Base-by-base conservation (phyloP, 2,888 invertebrate species). In the Xestia sexstrigata region DNA sequence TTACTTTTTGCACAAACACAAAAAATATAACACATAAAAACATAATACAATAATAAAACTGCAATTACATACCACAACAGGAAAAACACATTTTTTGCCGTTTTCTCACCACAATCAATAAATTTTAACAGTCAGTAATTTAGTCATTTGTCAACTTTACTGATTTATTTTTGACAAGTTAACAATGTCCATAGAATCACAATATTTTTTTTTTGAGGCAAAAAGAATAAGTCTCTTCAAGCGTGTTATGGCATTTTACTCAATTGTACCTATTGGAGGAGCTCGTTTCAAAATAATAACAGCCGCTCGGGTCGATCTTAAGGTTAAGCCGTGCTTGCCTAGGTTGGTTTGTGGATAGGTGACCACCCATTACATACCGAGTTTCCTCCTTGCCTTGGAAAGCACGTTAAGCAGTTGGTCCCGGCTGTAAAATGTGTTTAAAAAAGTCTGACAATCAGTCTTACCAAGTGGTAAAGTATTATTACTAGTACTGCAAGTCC, bases 121-220 rank as follows among this genome's bases (percentile, higher is more conserved):
- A 74, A 42, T 58, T 23, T 75, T 6, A 81, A n/a, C 20, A 55
- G n/a, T 47, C 39, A 65, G 42, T 81, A 30, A 47, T 47, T 74
- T 74, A 63, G 81, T 74, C 63, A 65, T 78, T 49, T 74, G 78
- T 49, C 75, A 74, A 58, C 20, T 55, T 8, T 49, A 47, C 6
- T 39, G 11, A 62, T 0, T 42, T 30, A n/a, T 26, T 74, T 45
- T 52, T 42, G 49, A 49, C 49, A 52, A 15, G 26, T 17, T 13
- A 52, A 52, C 55, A 47, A 68, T 20, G 47, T 0, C 5, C 6
- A 26, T 11, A 23, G 17, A 42, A 8, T 42, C 30, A 11, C n/a
- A 15, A 79, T n/a, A n/a, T n/a, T 35, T 30, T 49, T n/a, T 13
- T 5, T 5, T 4, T 20, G 23, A 0, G 39, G 20, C 9, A 69